Base-by-base conservation (phyloP, 2,113 vertebrate genomes). In the Pholis gunnellus region DNA sequence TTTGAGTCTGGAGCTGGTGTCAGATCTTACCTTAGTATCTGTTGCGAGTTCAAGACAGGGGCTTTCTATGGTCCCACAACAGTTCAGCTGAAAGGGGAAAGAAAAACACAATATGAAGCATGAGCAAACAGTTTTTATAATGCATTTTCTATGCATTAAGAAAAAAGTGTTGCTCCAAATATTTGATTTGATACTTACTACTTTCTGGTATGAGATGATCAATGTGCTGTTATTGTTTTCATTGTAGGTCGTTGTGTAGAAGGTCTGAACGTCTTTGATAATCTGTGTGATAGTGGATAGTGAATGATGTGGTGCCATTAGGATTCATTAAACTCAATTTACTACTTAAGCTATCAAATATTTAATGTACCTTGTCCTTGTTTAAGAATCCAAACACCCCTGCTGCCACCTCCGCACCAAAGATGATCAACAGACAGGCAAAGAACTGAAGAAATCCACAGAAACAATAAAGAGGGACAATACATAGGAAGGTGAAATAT, bases 331-430 rank as follows among this genome's bases (percentile, higher is more conserved):
- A n/a, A 70, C 11, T 40, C 14, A 65, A 2, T 34, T 13, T 15
- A 56, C 34, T 9, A 9, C 7, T 64, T 1, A 65, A 59, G 36
- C 5, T 44, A 31, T 36, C 2, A 38, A 54, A 61, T 5, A 2
- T 5, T 6, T 25, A 31, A 44, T 4, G 88, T 94, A 99, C 98
- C 94, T 95, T 94, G 44, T 96, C 95, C 93, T 98, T 99, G 93
- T 97, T 99, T 76, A 99, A 82, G 91, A 99, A 99, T 70, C 97
- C 97, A 94, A 99, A 99, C 68, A 99, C 97, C 54, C 98, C 98
- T 75, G 97, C 97, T 42, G 98, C 97, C 78, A 99, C 90, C 93
- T 99, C 98, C 59, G 98, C 97, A 25, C 97, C 97, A 92, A 99
- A 99, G 95, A 99, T 99, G 92, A 99, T 96, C 93, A 99, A 79